Evolutionary conservation across 2,888 invertebrate species (phyloP).

Genomic region (Tillus elongatus): DNA sequence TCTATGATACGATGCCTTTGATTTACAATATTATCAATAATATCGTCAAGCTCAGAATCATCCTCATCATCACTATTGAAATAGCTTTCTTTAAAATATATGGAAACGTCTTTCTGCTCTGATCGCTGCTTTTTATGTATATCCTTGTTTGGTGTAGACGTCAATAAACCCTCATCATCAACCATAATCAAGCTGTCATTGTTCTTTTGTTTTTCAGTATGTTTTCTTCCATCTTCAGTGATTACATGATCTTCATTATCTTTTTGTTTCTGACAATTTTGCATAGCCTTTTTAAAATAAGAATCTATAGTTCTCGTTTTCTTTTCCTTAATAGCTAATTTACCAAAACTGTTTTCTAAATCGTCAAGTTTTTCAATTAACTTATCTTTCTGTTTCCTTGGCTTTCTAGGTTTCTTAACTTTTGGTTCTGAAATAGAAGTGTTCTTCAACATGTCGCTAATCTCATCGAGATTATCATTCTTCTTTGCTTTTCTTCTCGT

Average conservation of each 20-base stretch:
- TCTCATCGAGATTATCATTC: slow-evolving; percentile 19
- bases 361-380: slow-evolving; percentile 20
- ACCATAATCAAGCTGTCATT: too few species aligned
- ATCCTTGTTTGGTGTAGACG: slow-evolving; percentile 24
- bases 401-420: slow-evolving; percentile 29
- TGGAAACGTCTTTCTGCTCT: neutral
- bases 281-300: slow-evolving; percentile 27
- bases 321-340: slow-evolving; percentile 15
- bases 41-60: slow-evolving; percentile 45
- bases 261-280: slow-evolving; percentile 30
- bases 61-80: slow-evolving; percentile 39
- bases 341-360: slow-evolving; percentile 17
- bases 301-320: slow-evolving; percentile 28
- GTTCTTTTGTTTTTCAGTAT: too few species aligned
- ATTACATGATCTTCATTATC: slow-evolving; percentile 20
- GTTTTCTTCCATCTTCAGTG: too few species aligned
- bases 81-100: slow-evolving; percentile 25
- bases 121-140: slow-evolving; percentile 14
- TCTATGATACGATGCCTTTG: slow-evolving; percentile 25
- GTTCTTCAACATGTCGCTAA: slow-evolving; percentile 23
- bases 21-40: slow-evolving; percentile 46
- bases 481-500: slow-evolving; percentile 24
- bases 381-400: slow-evolving; percentile 23
- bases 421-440: slow-evolving; percentile 29
- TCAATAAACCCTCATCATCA: slow-evolving; percentile 10